Evolutionary conservation across 2,113 vertebrate species (phyloP).

Genomic region (Trochalopteron elliotii): DNA sequence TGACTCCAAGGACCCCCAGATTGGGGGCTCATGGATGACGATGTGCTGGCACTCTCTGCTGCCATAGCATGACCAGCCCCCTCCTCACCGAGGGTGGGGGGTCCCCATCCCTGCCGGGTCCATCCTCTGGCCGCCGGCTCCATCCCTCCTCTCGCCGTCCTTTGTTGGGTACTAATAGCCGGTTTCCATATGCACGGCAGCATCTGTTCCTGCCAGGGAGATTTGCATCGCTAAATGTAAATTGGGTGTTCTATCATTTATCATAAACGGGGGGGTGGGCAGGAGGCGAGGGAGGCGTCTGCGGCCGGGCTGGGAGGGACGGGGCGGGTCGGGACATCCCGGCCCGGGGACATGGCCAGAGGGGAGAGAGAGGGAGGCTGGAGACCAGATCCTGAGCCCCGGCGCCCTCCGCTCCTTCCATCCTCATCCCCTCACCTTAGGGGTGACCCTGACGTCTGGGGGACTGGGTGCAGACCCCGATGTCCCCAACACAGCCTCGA

Average conservation of each 20-base stretch:
- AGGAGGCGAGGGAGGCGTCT: too few relatives aligned
- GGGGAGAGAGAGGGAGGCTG: too few relatives aligned
- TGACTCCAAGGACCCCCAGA: background rate
- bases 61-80: rapidly evolving
- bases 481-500: too few relatives aligned
- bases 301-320: too few relatives aligned
- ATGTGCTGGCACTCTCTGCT: background rate
- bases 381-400: too few relatives aligned
- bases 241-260: constrained; percentile 53
- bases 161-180: constrained; percentile 33
- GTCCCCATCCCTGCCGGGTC: background rate
- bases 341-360: too few relatives aligned
- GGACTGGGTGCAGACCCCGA: too few relatives aligned
- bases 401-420: too few relatives aligned
- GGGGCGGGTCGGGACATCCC: too few relatives aligned
- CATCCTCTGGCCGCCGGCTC: background rate
- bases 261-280: constrained; percentile 8
- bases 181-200: constrained; percentile 54
- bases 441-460: too few relatives aligned
- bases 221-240: constrained; percentile 66
- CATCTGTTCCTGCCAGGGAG: constrained; percentile 60
- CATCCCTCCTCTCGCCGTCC: background rate
- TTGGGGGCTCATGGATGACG: background rate
- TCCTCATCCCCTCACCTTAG: too few relatives aligned
- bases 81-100: background rate